Conservation (phyloP, 1,140 invertebrate genomes). For the Argopecten irradians region DNA sequence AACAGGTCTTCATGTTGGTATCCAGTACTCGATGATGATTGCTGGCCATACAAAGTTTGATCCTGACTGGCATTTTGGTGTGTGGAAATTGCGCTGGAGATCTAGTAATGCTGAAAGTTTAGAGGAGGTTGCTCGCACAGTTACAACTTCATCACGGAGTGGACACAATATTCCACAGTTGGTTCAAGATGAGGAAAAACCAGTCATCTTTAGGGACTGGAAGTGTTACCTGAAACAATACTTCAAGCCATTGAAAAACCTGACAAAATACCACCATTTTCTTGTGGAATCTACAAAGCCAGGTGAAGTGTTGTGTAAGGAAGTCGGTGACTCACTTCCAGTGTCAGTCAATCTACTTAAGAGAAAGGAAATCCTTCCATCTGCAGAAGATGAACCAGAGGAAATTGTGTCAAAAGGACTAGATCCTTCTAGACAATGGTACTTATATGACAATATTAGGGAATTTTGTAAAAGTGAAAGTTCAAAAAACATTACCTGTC, state of each 20-base stretch:
- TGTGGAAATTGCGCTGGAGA: too few relatives aligned
- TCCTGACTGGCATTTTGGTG: too few relatives aligned
- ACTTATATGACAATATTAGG: constrained; percentile 31
- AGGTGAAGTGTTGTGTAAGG: constrained; percentile 28
- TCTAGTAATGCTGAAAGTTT: too few relatives aligned
- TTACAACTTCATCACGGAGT: constrained; percentile 43
- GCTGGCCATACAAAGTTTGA: too few relatives aligned
- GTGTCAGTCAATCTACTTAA: constrained; percentile 33
- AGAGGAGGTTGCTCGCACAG: constrained; percentile 30
- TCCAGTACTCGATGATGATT: too few relatives aligned
- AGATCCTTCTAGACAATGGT: constrained; percentile 14
- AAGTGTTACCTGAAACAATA: constrained; percentile 41
- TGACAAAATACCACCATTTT: constrained; percentile 52
- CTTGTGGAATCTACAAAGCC: constrained; percentile 26
- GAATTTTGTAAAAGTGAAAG: neutral
- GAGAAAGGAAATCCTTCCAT: neutral
- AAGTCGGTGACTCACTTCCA: neutral
- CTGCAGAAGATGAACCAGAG: neutral
- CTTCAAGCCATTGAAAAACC: constrained; percentile 50
- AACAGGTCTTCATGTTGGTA: too few relatives aligned
- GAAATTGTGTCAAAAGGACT: constrained; percentile 11
- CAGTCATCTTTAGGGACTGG: constrained; percentile 51
- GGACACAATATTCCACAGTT: constrained; percentile 54
- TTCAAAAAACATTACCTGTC: constrained; percentile 23
- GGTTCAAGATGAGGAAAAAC: constrained; percentile 46